phyloP scores from a whole-genome alignment of 1,140 invertebrate species.

The Halesus radiatus region DNA sequence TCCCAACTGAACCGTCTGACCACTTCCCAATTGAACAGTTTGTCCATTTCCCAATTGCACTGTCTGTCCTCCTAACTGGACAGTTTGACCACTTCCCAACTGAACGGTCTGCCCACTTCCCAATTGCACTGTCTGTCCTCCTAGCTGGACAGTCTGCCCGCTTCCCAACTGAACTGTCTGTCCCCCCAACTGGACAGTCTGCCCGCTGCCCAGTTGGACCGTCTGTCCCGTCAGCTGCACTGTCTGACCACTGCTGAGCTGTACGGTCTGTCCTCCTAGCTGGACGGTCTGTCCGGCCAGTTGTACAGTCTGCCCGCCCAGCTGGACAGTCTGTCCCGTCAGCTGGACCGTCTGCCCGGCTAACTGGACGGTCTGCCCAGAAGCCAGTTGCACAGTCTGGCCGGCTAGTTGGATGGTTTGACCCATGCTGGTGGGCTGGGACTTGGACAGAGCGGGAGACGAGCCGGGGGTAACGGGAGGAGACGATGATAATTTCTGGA shows the following conservation, averaged over 20 bases:
- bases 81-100: constrained; percentile 59
- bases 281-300: constrained; percentile 60
- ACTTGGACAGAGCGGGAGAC: constrained; percentile 30
- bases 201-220: constrained; percentile 68
- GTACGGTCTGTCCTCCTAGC: constrained; percentile 63
- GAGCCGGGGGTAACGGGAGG: constrained; percentile 36
- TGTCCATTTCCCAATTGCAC: constrained; percentile 50
- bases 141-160: constrained; percentile 70
- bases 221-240: constrained; percentile 65
- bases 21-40: constrained; percentile 51
- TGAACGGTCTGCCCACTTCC: constrained; percentile 62
- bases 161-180: constrained; percentile 58
- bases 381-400: constrained; percentile 51
- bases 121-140: constrained; percentile 69
- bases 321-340: constrained; percentile 51
- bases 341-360: constrained; percentile 51
- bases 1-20: constrained; percentile 50
- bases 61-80: constrained; percentile 49
- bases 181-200: constrained; percentile 70
- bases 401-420: constrained; percentile 50
- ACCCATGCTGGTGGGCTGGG: constrained; percentile 21
- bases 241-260: constrained; percentile 67
- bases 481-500: constrained; percentile 51
- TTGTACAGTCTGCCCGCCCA: constrained; percentile 50
- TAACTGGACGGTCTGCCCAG: constrained; percentile 53